Conservation (phyloP, 2,888 invertebrate genomes). For the Acleris literana region DNA sequence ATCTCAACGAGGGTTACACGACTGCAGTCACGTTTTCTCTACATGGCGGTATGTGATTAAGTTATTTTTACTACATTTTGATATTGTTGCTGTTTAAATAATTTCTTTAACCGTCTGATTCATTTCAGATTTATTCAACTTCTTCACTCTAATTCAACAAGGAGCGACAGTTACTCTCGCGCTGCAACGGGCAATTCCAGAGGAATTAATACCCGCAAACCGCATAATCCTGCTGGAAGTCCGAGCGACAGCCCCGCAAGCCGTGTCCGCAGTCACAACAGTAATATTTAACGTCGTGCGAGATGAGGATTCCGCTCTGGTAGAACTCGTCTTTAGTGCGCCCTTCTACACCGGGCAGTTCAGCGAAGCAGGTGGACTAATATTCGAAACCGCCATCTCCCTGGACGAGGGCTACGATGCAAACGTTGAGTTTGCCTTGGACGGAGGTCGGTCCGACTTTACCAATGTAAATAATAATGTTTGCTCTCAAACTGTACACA, state of each 20-base stretch:
- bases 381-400: slow-evolving; percentile 40
- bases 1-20: slow-evolving; percentile 39
- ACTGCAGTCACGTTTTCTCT: slow-evolving; percentile 35
- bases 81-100: no score
- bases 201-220: slow-evolving; percentile 18
- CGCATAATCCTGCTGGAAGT: slow-evolving; percentile 40
- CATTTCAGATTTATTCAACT: slow-evolving; percentile 16
- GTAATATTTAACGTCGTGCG: slow-evolving; percentile 44
- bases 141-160: slow-evolving; percentile 11
- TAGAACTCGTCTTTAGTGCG: slow-evolving; percentile 41
- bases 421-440: slow-evolving; percentile 45
- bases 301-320: slow-evolving; percentile 16
- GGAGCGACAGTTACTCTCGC: slow-evolving; percentile 16
- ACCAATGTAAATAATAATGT: background rate
- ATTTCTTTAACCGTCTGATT: no score
- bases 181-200: slow-evolving; percentile 18
- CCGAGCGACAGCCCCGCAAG: slow-evolving; percentile 45
- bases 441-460: slow-evolving; percentile 44
- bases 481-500: background rate
- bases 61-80: slow-evolving; percentile 6
- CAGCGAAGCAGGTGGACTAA: slow-evolving; percentile 39
- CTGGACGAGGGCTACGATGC: slow-evolving; percentile 45
- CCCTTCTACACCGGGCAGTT: slow-evolving; percentile 48
- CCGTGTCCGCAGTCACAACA: slow-evolving; percentile 46
- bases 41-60: slow-evolving; percentile 36